Conservation (phyloP, 2,888 invertebrate species). For the Drosophila meridiana region DNA sequence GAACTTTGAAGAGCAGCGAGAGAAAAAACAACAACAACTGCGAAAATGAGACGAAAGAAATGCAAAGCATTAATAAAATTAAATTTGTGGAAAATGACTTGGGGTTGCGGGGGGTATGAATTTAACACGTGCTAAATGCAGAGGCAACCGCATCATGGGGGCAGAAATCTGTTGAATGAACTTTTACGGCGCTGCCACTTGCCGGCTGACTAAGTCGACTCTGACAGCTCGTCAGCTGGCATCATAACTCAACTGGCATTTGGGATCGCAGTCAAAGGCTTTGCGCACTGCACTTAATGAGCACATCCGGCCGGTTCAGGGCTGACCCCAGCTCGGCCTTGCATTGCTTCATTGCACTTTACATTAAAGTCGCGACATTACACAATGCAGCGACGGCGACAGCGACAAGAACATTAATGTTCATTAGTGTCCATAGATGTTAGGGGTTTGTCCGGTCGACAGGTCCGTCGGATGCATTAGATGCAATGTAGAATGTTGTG, state of each 20-base stretch:
- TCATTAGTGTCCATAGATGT: constrained; percentile 56
- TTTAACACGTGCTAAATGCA: constrained; percentile 52
- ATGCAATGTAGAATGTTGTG: constrained; percentile 17
- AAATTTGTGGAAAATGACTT: constrained; percentile 75
- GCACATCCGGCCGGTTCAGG: constrained; percentile 65
- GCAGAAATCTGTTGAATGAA: constrained; percentile 60
- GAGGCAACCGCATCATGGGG: constrained; percentile 37
- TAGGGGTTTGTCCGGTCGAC: constrained; percentile 57
- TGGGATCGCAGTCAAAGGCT: constrained; percentile 73
- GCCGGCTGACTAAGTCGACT: constrained; percentile 37
- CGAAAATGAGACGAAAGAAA: constrained; percentile 29
- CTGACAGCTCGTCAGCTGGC: constrained; percentile 80
- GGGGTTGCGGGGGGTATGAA: constrained; percentile 14
- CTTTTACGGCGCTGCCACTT: constrained; percentile 59
- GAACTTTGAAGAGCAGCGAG: constrained; percentile 65
- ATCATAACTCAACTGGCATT: constrained; percentile 79
- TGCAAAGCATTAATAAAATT: constrained; percentile 68
- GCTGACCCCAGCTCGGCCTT: constrained; percentile 41
- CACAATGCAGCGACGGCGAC: constrained; percentile 48
- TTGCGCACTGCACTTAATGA: constrained; percentile 70
- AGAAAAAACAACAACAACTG: background rate
- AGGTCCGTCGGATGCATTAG: constrained; percentile 37
- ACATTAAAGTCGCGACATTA: constrained; percentile 78
- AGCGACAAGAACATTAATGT: constrained; percentile 66
- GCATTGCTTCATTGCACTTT: constrained; percentile 80